Evolutionary conservation across 1,140 invertebrate genomes (phyloP), one percentile per base, ranked within the genome.

Genomic region (Leptinotarsa texana): DNA sequence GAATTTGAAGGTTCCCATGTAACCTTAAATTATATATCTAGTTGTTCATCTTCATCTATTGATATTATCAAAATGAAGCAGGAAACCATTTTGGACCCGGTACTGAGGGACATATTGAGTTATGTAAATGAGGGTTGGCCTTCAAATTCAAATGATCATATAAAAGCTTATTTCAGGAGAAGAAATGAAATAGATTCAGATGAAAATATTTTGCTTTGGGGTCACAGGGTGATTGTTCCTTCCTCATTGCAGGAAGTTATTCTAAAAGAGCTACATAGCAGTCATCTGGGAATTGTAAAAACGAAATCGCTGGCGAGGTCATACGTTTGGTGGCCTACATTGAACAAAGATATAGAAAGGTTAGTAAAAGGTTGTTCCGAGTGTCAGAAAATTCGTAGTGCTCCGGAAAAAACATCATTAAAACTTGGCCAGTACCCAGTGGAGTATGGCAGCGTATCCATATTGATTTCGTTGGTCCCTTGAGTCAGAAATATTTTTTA

Each of bases 381-480:
- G 17, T 81, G 80, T 61, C 51, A 57, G 51, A 57, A 57, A 57
- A 57, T 57, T 57, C 51, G 51, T n/a, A 17, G 51, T 57, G n/a
- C 51, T n/a, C 24, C 69, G 49, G 15, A 27, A 42, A 70, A 70
- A 70, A 57, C 33, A 47, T 51, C 67, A 49, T 27, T 57, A 22
- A 47, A 62, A 21, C 42, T 27, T 74, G 74, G 63, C 21, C 61
- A 63, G 27, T 77, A 61, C 79, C 87, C 1, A 82, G 73, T 57
- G 79, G 71, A 27, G 83, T 83, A 8, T 88, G 85, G 85, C 77
- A 84, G 68, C 69, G 87, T 24, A 63, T 88, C 0, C 88, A 89
- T 72, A 81, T 87, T 4, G 88, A 89, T 69, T 87, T 84, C 78
- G 82, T 81, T 13, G 86, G 85, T 17, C 84, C 85, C 6, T 81